These are phyloP conservation scores for Lepidochitona cinerea DNA, from an alignment of 2,888 invertebrate genomes.

Conservation along the genomic window DNA sequence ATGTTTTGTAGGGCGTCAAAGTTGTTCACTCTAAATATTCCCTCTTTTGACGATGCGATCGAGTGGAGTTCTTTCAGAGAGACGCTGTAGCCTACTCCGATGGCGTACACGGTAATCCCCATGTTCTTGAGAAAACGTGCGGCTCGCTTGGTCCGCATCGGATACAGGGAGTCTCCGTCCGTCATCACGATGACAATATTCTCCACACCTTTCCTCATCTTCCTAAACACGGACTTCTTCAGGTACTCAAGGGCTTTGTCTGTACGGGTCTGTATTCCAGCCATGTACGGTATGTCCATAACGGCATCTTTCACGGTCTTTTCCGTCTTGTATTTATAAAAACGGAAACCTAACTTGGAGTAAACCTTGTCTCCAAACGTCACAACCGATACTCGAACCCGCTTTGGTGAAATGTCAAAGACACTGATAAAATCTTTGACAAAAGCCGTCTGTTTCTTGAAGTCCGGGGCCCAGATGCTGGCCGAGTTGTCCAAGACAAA, in stretches of 20 bases:
- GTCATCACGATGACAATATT: slow-evolving; percentile 7
- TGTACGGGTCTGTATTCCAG: background rate
- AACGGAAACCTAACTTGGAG: background rate
- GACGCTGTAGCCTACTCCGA: background rate
- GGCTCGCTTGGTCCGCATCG: background rate
- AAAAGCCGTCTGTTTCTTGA: slow-evolving; percentile 1
- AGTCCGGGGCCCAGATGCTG: slow-evolving; percentile 6
- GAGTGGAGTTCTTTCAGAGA: background rate
- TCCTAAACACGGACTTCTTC: background rate
- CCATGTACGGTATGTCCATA: slow-evolving; percentile 4
- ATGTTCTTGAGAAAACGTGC: background rate
- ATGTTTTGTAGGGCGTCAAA: background rate
- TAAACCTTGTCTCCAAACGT: slow-evolving; percentile 1
- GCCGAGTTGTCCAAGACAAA: slow-evolving; percentile 1
- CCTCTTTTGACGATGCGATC: background rate
- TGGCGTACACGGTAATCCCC: background rate
- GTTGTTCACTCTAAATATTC: background rate
- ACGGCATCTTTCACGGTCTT: background rate
- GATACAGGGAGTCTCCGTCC: background rate
- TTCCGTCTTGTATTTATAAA: background rate
- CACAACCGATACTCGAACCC: background rate
- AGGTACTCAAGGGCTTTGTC: background rate
- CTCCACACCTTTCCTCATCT: background rate
- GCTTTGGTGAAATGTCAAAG: background rate
- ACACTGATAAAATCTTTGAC: background rate